These are phyloP conservation scores for Thunnus thynnus DNA, from an alignment of 2,113 vertebrate species.

Conservation along the genomic window DNA sequence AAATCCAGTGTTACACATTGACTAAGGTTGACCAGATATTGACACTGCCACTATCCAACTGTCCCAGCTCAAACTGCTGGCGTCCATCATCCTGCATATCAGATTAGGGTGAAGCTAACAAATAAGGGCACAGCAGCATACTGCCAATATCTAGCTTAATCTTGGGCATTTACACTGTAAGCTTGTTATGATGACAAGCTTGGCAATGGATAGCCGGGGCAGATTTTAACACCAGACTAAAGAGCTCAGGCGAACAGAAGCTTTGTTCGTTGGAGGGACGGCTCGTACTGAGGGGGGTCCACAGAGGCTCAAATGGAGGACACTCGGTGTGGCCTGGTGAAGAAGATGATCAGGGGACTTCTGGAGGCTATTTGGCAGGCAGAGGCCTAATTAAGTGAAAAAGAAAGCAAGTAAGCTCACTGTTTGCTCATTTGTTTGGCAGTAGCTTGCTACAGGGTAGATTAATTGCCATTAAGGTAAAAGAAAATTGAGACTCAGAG, in stretches of 20 bases:
- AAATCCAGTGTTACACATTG: constrained; percentile 29
- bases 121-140: constrained; percentile 50
- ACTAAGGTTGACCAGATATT: constrained; percentile 65
- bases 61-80: constrained; percentile 46
- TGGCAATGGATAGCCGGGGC: constrained; percentile 58
- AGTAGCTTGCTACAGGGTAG: constrained; percentile 39
- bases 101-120: constrained; percentile 59
- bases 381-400: constrained; percentile 56
- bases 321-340: constrained; percentile 26
- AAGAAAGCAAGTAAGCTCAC: constrained; percentile 58
- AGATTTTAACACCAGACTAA: constrained; percentile 66
- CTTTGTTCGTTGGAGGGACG: constrained; percentile 38
- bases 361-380: constrained; percentile 53
- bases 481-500: constrained; percentile 48
- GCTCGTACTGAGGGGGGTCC: constrained; percentile 37
- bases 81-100: constrained; percentile 51
- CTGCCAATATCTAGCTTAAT: constrained; percentile 66
- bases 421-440: constrained; percentile 70
- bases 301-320: constrained; percentile 40
- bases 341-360: constrained; percentile 42
- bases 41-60: constrained; percentile 50
- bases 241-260: constrained; percentile 61
- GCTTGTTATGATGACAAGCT: constrained; percentile 71
- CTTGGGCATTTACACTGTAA: constrained; percentile 66
- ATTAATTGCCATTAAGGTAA: constrained; percentile 59